Conservation (phyloP, 2,888 invertebrate species). For the Lasioglossum lativentre region DNA sequence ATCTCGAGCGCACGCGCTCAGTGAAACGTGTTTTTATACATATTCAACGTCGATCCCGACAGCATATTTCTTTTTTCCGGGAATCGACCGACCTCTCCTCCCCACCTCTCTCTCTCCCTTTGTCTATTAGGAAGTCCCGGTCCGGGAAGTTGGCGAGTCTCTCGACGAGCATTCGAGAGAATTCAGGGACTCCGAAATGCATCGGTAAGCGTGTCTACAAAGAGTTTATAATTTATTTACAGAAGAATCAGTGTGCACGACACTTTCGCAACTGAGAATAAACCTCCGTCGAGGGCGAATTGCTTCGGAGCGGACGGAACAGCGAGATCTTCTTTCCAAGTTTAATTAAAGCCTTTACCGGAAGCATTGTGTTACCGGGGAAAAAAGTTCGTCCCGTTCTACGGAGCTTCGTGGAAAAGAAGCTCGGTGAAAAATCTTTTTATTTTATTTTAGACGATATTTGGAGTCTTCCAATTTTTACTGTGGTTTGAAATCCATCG, state of each 20-base stretch:
- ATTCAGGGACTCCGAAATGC: not conserved
- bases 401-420: not conserved
- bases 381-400: not conserved
- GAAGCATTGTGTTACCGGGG: not conserved
- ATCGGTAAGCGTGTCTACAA: not conserved
- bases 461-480: not conserved
- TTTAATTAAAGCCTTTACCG: conserved; percentile 33
- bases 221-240: conserved; percentile 9
- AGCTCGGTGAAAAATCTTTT: not conserved
- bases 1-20: not conserved
- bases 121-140: not conserved
- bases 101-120: not conserved
- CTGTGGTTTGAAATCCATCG: no score
- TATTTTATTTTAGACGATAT: not conserved
- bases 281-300: not conserved
- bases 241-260: not conserved
- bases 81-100: not conserved
- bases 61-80: not conserved
- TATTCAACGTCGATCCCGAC: not conserved
- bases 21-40: not conserved
- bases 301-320: not conserved
- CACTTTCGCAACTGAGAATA: conserved; percentile 6
- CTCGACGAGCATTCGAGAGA: not conserved
- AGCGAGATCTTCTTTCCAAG: conserved; percentile 18
- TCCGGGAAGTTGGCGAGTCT: not conserved